Percentiles rank a stretch among this genome's conserved stretches.
Evolutionary conservation across 1,140 invertebrate genomes (phyloP).

Genomic region (Carposina sasakii): DNA sequence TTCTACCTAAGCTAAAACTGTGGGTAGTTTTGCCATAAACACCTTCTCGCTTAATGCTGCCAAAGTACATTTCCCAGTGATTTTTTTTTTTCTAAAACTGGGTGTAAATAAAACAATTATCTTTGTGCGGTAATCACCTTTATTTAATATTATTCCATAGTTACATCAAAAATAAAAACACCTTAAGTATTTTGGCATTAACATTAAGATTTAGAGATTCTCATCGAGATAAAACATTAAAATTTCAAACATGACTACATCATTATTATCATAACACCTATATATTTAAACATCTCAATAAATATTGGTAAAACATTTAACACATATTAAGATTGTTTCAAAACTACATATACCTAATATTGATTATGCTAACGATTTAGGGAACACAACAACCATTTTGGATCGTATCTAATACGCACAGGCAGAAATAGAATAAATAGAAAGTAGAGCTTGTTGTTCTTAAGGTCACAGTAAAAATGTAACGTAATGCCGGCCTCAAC

Average conservation of each 20-base stretch:
- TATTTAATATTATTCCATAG: slow-evolving; percentile 34
- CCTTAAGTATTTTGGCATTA: slow-evolving; percentile 36
- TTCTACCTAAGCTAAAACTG: background rate
- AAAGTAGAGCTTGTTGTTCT: slow-evolving; percentile 29
- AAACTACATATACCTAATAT: slow-evolving; percentile 2
- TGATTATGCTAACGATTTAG: slow-evolving; percentile 20
- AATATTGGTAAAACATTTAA: slow-evolving; percentile 65
- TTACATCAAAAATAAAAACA: slow-evolving; percentile 55
- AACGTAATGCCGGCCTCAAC: slow-evolving; percentile 37
- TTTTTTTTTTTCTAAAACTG: slow-evolving; percentile 8
- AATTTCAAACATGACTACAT: slow-evolving; percentile 46
- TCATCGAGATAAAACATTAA: slow-evolving; percentile 50
- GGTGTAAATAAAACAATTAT: slow-evolving; percentile 23
- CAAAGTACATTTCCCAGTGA: too few species aligned
- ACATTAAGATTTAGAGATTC: slow-evolving; percentile 42
- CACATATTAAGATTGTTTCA: slow-evolving; percentile 31
- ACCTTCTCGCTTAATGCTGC: too few species aligned
- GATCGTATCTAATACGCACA: slow-evolving; percentile 11
- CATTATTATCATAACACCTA: slow-evolving; percentile 45
- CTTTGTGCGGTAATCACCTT: slow-evolving; percentile 25
- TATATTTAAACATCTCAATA: slow-evolving; percentile 55
- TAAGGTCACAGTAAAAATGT: slow-evolving; percentile 34
- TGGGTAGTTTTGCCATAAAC: background rate
- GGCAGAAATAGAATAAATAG: slow-evolving; percentile 13
- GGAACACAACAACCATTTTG: slow-evolving; percentile 51